phyloP scores from a whole-genome alignment of 2,797 vertebrate species.

The Notoglanidium macrostoma region DNA sequence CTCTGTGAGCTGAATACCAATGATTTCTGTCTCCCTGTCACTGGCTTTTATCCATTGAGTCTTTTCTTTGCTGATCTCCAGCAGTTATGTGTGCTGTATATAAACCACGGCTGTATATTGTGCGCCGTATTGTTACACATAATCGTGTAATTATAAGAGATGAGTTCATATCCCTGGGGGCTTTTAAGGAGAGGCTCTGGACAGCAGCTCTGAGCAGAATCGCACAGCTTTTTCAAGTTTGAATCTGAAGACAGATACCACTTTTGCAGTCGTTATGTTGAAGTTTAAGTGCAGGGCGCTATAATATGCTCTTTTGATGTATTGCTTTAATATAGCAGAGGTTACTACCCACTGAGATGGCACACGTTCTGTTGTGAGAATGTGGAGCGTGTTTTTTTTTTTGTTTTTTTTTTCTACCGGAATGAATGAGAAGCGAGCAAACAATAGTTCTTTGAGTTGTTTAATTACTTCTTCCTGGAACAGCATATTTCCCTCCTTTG shows the following conservation, averaged over 20 bases:
- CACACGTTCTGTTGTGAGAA: slow-evolving; percentile 39
- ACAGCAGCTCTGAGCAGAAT: not conserved
- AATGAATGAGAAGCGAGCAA: slow-evolving; percentile 40
- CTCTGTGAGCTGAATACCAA: slow-evolving; percentile 33
- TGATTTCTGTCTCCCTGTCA: slow-evolving; percentile 32
- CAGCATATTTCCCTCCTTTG: slow-evolving; percentile 36
- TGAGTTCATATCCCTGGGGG: slow-evolving; percentile 33
- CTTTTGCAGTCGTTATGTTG: slow-evolving; percentile 5
- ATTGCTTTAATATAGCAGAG: slow-evolving; percentile 51
- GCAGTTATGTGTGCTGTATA: slow-evolving; percentile 28
- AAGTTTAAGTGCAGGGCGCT: slow-evolving; percentile 27
- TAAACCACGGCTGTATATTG: slow-evolving; percentile 13
- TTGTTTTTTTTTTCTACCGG: slow-evolving; percentile 1
- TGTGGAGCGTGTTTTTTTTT: not conserved
- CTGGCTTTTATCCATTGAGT: slow-evolving; percentile 24
- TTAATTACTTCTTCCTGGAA: slow-evolving; percentile 58
- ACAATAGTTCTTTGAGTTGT: slow-evolving; percentile 57
- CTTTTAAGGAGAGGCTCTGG: slow-evolving; percentile 24
- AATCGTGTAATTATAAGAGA: slow-evolving; percentile 37
- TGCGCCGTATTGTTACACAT: slow-evolving; percentile 32
- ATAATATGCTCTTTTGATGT: slow-evolving; percentile 40
- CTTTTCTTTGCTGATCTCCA: slow-evolving; percentile 11
- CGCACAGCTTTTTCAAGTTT: not conserved
- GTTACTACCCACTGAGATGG: slow-evolving; percentile 33
- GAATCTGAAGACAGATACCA: slow-evolving; percentile 8